Conservation (phyloP, 2,113 vertebrate species). For the Lota lota region DNA sequence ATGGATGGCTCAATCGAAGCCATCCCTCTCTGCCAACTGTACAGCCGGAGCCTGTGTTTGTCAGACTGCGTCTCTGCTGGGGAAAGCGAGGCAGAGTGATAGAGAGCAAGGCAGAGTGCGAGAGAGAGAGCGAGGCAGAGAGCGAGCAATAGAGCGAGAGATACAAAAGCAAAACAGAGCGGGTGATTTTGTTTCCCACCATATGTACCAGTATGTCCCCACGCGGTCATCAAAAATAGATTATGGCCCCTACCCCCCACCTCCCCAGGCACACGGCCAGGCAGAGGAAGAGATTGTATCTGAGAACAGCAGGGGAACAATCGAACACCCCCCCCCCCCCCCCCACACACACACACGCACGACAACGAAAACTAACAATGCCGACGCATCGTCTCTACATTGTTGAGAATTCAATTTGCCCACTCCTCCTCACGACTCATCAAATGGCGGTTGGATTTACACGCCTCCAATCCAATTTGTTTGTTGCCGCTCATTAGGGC, state of each 20-base stretch:
- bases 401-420: constrained; percentile 88
- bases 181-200: constrained; percentile 47
- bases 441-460: constrained; percentile 64
- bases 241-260: constrained; percentile 45
- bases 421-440: constrained; percentile 64
- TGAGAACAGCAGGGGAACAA: constrained; percentile 74
- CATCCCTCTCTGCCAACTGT: constrained; percentile 49
- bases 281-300: constrained; percentile 70
- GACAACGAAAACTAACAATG: constrained; percentile 17
- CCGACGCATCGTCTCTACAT: constrained; percentile 83
- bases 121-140: constrained; percentile 31
- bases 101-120: constrained; percentile 7
- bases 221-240: constrained; percentile 77
- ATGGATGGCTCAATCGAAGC: constrained; percentile 58
- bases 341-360: constrained; percentile 71
- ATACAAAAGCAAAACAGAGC: neutral
- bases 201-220: constrained; percentile 72
- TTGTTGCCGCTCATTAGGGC: constrained; percentile 64
- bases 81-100: neutral
- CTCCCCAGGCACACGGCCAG: constrained; percentile 73
- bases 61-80: neutral
- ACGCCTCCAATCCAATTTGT: constrained; percentile 85
- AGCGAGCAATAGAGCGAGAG: constrained; percentile 14
- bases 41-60: constrained; percentile 33
- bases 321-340: constrained; percentile 39